Conservation (phyloP, 1,140 invertebrate species). For the Meloidogyne hapla region DNA sequence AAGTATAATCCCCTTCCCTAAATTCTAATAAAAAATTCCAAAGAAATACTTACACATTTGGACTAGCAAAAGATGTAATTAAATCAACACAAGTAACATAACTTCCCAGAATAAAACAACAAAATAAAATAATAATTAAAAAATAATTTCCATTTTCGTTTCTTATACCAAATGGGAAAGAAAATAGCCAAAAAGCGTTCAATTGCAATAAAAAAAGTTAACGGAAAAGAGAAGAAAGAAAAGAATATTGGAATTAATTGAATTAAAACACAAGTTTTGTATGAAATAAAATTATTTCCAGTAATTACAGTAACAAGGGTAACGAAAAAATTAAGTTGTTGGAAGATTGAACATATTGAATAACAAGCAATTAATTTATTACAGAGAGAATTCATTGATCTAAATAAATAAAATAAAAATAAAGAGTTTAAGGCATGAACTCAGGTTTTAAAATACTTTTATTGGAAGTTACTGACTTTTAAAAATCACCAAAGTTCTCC, state of each 20-base stretch:
- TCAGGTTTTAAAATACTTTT: no score
- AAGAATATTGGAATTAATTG: slow-evolving; percentile 18
- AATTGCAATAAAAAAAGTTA: slow-evolving; percentile 10
- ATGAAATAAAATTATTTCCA: slow-evolving; percentile 16
- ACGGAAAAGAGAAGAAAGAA: background rate
- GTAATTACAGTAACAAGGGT: slow-evolving; percentile 5
- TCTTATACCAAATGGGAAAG: slow-evolving; percentile 15
- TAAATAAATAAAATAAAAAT: background rate
- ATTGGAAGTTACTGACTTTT: no score
- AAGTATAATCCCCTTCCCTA: no score
- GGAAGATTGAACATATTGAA: slow-evolving; percentile 11
- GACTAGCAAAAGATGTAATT: background rate
- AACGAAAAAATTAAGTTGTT: slow-evolving; percentile 19
- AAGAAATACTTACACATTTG: slow-evolving; percentile 1
- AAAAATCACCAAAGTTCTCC: no score
- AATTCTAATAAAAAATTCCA: background rate
- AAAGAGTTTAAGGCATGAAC: no score
- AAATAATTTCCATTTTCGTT: slow-evolving; percentile 9
- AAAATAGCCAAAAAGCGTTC: slow-evolving; percentile 6
- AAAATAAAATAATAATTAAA: background rate
- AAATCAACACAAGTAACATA: background rate
- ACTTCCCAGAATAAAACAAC: background rate
- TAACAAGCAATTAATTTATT: slow-evolving; percentile 22
- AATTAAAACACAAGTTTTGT: slow-evolving; percentile 4
- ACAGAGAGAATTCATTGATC: slow-evolving; percentile 8